Evolutionary conservation across 1,140 invertebrate species (phyloP), one percentile per base, ranked within the genome.

Genomic region (Anastrepha ludens): DNA sequence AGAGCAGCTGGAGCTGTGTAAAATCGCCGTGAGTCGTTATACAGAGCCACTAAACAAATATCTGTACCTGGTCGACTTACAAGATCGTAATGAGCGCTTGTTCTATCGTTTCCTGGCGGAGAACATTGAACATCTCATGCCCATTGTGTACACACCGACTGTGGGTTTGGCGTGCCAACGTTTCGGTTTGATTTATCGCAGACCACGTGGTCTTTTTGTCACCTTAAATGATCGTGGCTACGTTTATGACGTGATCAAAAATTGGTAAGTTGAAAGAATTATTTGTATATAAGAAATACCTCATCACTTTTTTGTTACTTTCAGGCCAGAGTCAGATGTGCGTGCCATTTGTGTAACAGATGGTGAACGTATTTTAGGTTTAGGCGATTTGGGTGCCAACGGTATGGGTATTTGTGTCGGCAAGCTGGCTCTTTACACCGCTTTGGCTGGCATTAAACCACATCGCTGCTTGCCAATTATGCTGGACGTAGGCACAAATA

Each of bases 121-220:
- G 94, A 98, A 99, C 94, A 96, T 99, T 87, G 97, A 99, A 92
- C 96, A 97, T 90, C 96, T 99, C 94, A 98, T 99, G 97, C 99
- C 99, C 0, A 97, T 99, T 91, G 98, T 99, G 3, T 99, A 99
- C 93, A 99, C 98, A 0, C 99, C 99, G 0, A 99, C 98, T 7
- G 99, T 99, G 13, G 99, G 99, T 0, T 94, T 98, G 89, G 99
- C 99, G 0, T 99, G 99, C 93, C 98, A 99, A 94, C 97, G 98
- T 90, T 99, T 99, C 92, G 98, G 98, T 55, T 95, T 98, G 47
- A 98, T 99, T 91, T 99, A 98, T 92, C 95, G 98, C 86, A 95
- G 98, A 93, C 98, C 99, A 0, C 96, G 98, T 92, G 99, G 99
- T 87, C 94, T 99, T 2, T 99, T 98, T 91, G 97, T 99, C 85